These are phyloP conservation scores for Montifringilla adamsi DNA, from an alignment of 2,113 vertebrate genomes.

Conservation along the genomic window DNA sequence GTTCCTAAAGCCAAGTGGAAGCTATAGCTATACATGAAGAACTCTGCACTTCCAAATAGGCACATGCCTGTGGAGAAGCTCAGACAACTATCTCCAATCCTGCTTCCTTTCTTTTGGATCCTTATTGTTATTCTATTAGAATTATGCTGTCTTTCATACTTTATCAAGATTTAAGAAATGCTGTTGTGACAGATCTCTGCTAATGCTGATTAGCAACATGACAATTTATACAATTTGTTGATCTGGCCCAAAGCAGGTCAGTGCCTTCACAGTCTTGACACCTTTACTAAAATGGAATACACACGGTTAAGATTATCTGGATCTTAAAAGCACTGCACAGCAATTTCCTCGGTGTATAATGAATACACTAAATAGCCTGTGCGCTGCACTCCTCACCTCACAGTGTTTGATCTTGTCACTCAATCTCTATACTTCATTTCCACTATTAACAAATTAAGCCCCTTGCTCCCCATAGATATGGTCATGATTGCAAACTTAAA, in stretches of 20 bases:
- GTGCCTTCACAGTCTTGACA: not conserved
- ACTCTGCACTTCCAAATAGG: not conserved
- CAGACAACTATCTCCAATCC: not conserved
- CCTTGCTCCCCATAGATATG: not conserved
- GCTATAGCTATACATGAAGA: not conserved
- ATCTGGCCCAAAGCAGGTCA: not conserved
- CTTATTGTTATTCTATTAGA: not conserved
- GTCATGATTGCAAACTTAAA: not conserved
- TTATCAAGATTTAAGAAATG: not conserved
- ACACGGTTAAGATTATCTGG: not conserved
- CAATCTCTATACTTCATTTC: not conserved
- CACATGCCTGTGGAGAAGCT: not conserved
- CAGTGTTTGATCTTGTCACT: not conserved
- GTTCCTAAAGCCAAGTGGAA: not conserved
- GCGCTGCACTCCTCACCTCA: not conserved
- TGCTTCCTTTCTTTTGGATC: not conserved
- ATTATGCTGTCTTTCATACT: not conserved
- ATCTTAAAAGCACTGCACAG: not conserved
- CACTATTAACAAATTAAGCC: not conserved
- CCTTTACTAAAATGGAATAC: not conserved
- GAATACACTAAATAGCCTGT: not conserved
- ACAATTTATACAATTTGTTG: not conserved
- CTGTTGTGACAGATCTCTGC: not conserved
- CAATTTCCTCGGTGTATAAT: not conserved
- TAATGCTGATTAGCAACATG: not conserved